Evolutionary conservation across 2,113 vertebrate genomes (phyloP), one percentile per base, ranked within the genome.

Genomic region (Excalfactoria chinensis): DNA sequence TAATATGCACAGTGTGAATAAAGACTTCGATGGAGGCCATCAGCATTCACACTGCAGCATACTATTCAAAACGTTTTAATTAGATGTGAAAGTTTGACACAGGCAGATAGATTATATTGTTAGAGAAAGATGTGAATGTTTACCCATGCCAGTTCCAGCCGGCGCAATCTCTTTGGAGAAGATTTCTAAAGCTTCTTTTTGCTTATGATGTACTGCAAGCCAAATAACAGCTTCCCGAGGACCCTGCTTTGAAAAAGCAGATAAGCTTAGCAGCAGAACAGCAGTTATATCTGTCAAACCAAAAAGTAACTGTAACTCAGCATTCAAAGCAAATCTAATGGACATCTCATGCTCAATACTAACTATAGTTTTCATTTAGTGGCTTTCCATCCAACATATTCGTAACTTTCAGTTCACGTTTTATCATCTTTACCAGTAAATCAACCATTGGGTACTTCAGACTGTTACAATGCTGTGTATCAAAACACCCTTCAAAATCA

Each of bases 141-240:
- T 97, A 99, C 98, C 98, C 98, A 99, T 98, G 97, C 98, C 98
- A 23, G 98, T 98, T 73, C 98, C 98, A 14, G 98, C 98, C 75
- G 98, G 91, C 76, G 98, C 98, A 48, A 99, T 90, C 86, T 99
- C 98, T 87, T 96, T 98, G 74, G 98, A 95, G 86, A 99, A 99
- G n/a, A 98, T 51, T 78, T 99, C 98, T 66, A 99, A 80, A 55
- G 98, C 98, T 89, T 97, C 98, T 95, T 98, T 99, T 94, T 98
- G 98, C 81, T 97, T 98, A 96, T 99, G 98, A 80, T 97, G 97
- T 55, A 98, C 98, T 67, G 98, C 97, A 97, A 99, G 94, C 98
- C 98, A 99, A 86, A 99, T 53, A 48, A 99, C 98, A 7, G 93
- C 98, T 96, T 99, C 98, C 35, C 98, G 97, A 81, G 92, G 96